Evolutionary conservation across 2,888 invertebrate genomes (phyloP).

Genomic region (Villa cingulata): DNA sequence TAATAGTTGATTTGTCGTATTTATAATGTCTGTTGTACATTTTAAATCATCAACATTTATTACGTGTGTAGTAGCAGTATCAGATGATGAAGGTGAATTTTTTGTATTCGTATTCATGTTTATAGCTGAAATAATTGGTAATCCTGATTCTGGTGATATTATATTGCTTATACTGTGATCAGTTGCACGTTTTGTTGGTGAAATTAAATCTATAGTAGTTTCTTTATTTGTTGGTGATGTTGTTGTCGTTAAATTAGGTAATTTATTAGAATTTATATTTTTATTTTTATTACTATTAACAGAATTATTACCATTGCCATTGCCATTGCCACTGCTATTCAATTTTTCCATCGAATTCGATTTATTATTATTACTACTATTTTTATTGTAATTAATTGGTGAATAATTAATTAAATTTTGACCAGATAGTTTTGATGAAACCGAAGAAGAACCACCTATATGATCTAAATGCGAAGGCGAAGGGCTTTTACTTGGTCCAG

Average conservation of each 20-base stretch:
- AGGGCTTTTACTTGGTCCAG: background rate
- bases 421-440: no score
- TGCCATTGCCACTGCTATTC: background rate
- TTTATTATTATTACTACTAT: conserved; percentile 5
- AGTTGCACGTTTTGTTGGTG: conserved; percentile 23
- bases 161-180: conserved; percentile 32
- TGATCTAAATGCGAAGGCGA: background rate
- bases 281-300: no score
- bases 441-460: no score
- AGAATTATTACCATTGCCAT: no score
- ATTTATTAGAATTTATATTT: conserved; percentile 11
- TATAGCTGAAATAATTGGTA: conserved; percentile 16
- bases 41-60: conserved; percentile 33
- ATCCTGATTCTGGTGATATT: conserved; percentile 18
- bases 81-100: background rate
- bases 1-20: conserved; percentile 29
- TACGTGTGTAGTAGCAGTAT: conserved; percentile 21
- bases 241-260: conserved; percentile 11
- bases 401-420: background rate
- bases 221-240: conserved; percentile 14
- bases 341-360: background rate
- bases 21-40: conserved; percentile 29
- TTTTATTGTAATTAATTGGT: background rate
- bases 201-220: conserved; percentile 19
- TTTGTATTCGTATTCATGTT: background rate